Evolutionary conservation across 1,140 invertebrate genomes (phyloP), one percentile per base, ranked within the genome.

Genomic region (Ridgeia piscesae): DNA sequence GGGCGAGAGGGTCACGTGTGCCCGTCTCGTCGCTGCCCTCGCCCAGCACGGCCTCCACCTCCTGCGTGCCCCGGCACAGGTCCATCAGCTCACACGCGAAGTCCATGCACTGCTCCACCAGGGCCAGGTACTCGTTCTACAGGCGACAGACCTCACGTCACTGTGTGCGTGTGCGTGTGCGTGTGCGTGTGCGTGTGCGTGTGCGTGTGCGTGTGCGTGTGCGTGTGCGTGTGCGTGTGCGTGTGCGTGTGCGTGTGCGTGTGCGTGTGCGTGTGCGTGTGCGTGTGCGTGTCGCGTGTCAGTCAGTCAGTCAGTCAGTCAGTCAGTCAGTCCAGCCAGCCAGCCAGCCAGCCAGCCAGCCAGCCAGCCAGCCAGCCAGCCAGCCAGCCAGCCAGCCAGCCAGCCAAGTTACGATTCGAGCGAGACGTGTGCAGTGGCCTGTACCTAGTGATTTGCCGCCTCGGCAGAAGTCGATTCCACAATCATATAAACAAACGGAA

Each of bases 1-100:
- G 92, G 6, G 92, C 0, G 94, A 94, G 58, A 96, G 96, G 35
- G 95, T 95, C 21, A 92, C 93, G 58, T 34, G 42, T 91, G 2
- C 88, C 92, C 4, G 35, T 89, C 35, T 91, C 91, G 35, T 92
- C 93, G 27, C 35, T 34, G 33, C 93, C 42, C 31, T 93, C 91
- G 33, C 92, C 92, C 9, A 94, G 91, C 6, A 94, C 90, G 0
- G 93, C 93, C 35, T 94, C 93, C 14, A 93, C 92, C 50, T 93
- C 93, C 88, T 93, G 92, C 35, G 92, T 92, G 0, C 92, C 92
- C 33, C 93, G 92, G 89, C 93, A 94, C 1, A 94, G 92, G 35
- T 94, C 93, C 93, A 94, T 93, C 92, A 94, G 33, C 77, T 94
- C 93, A 88, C 92, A 93, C 31, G 93, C 93, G 91, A 94, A 94